Base-by-base conservation (phyloP, 2,113 vertebrate species). In the Micronycteris hirsuta region DNA sequence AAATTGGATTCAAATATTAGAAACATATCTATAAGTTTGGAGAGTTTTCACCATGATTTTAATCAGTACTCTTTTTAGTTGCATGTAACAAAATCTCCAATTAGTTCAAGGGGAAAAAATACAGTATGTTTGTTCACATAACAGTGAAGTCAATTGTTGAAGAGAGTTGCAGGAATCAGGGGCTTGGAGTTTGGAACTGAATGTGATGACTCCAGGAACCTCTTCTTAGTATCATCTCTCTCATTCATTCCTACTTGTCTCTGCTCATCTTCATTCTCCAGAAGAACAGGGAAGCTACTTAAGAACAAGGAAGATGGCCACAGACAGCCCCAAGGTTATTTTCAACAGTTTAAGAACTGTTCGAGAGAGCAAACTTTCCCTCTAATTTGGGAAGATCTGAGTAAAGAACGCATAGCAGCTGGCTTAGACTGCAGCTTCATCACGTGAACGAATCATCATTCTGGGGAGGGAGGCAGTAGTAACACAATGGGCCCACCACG, bases 21-120 rank as follows among this genome's bases (percentile, higher is more conserved):
- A 94, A 93, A 89, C 54, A 63, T 26, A 90, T 15, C 24, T 33
- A 90, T 12, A 19, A 7, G 5, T 45, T 80, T 81, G 6, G 20
- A 80, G 88, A 83, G 84, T 19, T 76, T 83, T 89, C 85, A 43
- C 43, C 67, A 41, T 68, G 80, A n/a, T 70, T 80, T 82, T 81
- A 68, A 92, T 63, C 33, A 76, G 19, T 19, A 41, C 19, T 28
- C 31, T 81, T 63, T 84, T 80, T 38, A 71, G 52, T 76, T 81
- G 36, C 47, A 26, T 49, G 67, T 61, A 17, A 56, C 31, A 86
- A 58, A 76, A 82, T 61, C 31, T 52, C 58, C 77, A 85, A 4
- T 43, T 38, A 22, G 9, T 73, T 83, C 47, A 83, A 92, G 24
- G n/a, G 5, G 58, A 43, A 45, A 81, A 28, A 63, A 67, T n/a